phyloP scores from a whole-genome alignment of 2,888 invertebrate genomes.

The Cloeon dipterum region DNA sequence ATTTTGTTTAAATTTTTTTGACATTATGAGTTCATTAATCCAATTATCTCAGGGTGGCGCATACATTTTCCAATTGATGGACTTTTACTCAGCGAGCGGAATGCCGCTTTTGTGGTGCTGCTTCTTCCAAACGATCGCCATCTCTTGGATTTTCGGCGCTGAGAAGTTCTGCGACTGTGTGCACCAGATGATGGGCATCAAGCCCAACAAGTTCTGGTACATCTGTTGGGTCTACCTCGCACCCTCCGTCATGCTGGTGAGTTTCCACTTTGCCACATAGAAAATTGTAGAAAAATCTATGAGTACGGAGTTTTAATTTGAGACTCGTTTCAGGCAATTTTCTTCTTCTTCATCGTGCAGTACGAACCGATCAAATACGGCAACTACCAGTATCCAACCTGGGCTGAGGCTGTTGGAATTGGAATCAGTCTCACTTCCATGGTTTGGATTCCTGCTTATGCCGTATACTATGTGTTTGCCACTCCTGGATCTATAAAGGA shows the following conservation, averaged over 20 bases:
- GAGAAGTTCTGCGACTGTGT: slow-evolving; percentile 31
- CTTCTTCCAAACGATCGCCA: slow-evolving; percentile 33
- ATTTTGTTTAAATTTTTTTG: too few relatives aligned
- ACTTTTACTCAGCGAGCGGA: slow-evolving; percentile 31
- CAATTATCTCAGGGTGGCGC: slow-evolving; percentile 20
- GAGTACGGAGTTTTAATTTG: too few relatives aligned
- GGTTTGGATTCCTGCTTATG: slow-evolving; percentile 38
- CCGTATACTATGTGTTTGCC: slow-evolving; percentile 28
- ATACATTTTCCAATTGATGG: slow-evolving; percentile 23
- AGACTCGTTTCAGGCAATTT: slow-evolving; percentile 31
- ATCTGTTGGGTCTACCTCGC: slow-evolving; percentile 34
- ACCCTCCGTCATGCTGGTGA: slow-evolving; percentile 32
- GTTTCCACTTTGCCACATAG: slow-evolving; percentile 13
- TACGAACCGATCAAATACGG: slow-evolving; percentile 33
- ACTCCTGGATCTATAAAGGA: slow-evolving; percentile 26
- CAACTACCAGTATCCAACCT: slow-evolving; percentile 29
- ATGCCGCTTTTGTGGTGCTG: slow-evolving; percentile 34
- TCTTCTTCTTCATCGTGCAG: slow-evolving; percentile 32
- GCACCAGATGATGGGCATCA: slow-evolving; percentile 35
- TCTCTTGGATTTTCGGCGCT: slow-evolving; percentile 33
- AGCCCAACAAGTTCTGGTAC: slow-evolving; percentile 27
- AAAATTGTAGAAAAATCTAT: too few relatives aligned
- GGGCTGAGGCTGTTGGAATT: slow-evolving; percentile 35
- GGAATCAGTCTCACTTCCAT: slow-evolving; percentile 35
- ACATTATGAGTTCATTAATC: too few relatives aligned